Percentiles rank a stretch among this genome's conserved stretches.
Conservation (phyloP, 2,797 vertebrate genomes). For the Chrosomus eos region DNA sequence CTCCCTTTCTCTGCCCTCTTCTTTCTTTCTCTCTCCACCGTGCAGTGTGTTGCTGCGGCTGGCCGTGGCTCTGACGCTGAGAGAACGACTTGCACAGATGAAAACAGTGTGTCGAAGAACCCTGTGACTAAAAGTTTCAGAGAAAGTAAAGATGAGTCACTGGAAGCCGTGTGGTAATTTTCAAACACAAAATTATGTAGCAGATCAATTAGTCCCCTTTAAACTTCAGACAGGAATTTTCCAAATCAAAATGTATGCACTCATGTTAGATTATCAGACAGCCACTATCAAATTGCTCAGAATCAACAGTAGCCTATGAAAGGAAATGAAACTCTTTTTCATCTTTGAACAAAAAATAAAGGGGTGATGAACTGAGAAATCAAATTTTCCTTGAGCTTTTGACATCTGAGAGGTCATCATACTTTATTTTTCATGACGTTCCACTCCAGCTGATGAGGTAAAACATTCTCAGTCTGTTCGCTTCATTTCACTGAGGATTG, state of each 20-base stretch:
- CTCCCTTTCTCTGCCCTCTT: constrained; percentile 63
- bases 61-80: constrained; percentile 87
- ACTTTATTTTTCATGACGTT: too few species aligned
- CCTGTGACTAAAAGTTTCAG: constrained; percentile 81
- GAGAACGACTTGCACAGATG: constrained; percentile 94
- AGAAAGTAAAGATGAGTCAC: neutral
- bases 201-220: neutral
- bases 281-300: neutral
- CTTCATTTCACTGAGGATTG: too few species aligned
- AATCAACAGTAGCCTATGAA: neutral
- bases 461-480: too few species aligned
- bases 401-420: too few species aligned
- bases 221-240: neutral
- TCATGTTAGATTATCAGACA: constrained; percentile 9
- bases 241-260: neutral
- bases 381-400: too few species aligned
- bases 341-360: too few species aligned
- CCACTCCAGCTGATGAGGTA: too few species aligned
- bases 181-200: neutral
- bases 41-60: constrained; percentile 90
- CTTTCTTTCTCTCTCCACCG: constrained; percentile 72
- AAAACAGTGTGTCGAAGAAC: constrained; percentile 94
- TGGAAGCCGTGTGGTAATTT: neutral
- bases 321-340: neutral
- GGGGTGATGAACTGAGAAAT: too few species aligned